Evolutionary conservation across 1,140 invertebrate species (phyloP), one percentile per base, ranked within the genome.

Genomic region (Alviniconcha marisindica): DNA sequence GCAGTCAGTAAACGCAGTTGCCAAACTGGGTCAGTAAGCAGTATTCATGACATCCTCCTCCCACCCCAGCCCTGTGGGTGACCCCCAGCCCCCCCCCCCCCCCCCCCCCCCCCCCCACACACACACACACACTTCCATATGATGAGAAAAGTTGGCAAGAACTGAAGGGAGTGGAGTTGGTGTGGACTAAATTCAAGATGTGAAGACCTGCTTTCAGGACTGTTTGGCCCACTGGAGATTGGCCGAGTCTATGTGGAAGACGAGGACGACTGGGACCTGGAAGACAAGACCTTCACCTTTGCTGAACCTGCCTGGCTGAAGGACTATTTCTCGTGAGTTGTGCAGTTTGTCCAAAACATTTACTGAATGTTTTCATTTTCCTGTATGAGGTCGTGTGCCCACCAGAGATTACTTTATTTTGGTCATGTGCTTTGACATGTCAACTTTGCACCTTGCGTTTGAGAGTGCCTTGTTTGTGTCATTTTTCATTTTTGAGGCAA

Each of bases 191-290:
- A 74, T 38, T 38, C 71, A 74, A 33, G n/a, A 18, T 40, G 12
- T 74, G 12, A 3, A 40, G n/a, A 33, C 7, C 33, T 28, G 40
- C 3, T 74, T 40, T 92, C 95, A 98, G 96, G 97, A 73, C 96
- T 97, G 93, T 96, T 97, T 84, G 97, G 97, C 1, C 96, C 98
- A 87, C 97, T 97, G 0, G 96, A 97, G 92, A 98, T 99, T 85
- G 98, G 98, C 40, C 94, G 97, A 83, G 98, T 99, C 1, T 98
- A 99, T 92, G 97, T 99, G 0, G 97, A 98, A 91, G 98, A 99
- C 94, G 93, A 97, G 71, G 98, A 99, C 92, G 98, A 99, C 91
- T 99, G 98, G 98, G 98, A 99, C 94, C 92, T 98, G 84, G 96
- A 97, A 0, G 98, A 99, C 91, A 99, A 99, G 91, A 97, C 97